Evolutionary conservation across 2,888 invertebrate species (phyloP).

Genomic region (Myopa testacea): DNA sequence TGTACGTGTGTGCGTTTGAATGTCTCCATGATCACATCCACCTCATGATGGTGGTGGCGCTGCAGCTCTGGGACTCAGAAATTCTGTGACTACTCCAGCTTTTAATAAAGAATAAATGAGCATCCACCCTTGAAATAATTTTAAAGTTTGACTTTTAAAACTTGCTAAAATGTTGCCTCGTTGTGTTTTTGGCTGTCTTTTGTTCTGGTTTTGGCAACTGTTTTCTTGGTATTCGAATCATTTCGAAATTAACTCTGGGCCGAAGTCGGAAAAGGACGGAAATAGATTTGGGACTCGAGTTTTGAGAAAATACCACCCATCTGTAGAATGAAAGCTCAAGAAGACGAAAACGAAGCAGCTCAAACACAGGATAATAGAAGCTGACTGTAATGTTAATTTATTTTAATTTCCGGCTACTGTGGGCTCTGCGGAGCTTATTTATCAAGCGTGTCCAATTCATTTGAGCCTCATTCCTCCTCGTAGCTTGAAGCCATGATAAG

Average conservation of each 20-base stretch:
- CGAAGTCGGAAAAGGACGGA: no score
- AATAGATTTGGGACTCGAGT: no score
- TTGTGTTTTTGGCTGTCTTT: not conserved
- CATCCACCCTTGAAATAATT: not conserved
- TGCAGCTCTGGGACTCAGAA: not conserved
- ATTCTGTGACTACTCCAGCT: not conserved
- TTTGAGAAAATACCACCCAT: not conserved
- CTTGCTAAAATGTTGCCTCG: not conserved
- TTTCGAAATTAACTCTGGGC: not conserved
- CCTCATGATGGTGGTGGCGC: not conserved
- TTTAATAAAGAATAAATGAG: not conserved
- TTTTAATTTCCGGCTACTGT: conserved; percentile 14
- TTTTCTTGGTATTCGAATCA: not conserved
- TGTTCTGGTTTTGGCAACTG: no score
- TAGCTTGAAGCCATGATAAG: no score
- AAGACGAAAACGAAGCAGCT: not conserved
- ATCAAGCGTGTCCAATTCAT: no score
- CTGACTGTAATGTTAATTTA: conserved; percentile 16
- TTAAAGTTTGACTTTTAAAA: conserved; percentile 5
- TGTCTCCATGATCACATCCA: not conserved
- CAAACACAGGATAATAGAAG: conserved; percentile 20
- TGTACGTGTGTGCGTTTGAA: not conserved
- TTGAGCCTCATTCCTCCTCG: no score
- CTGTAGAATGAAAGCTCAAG: conserved; percentile 14
- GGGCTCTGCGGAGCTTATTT: not conserved